Conservation (phyloP, 2,888 invertebrate species). For the Zaprionus obscuricornis region DNA sequence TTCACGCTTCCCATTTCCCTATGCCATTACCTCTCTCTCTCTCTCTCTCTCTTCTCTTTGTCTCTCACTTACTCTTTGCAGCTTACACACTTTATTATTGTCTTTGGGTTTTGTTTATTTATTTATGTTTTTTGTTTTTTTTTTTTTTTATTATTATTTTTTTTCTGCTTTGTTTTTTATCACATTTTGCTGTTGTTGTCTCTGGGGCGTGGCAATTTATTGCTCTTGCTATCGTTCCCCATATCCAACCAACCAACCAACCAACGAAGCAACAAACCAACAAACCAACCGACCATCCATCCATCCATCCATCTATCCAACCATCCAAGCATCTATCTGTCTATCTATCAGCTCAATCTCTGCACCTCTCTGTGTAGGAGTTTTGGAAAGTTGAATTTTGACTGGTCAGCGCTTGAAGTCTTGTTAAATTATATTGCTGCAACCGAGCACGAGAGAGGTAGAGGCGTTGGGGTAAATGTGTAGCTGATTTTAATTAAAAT, state of each 20-base stretch:
- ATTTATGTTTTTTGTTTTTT: too few species aligned
- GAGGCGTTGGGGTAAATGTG: too few species aligned
- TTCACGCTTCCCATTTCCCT: not conserved
- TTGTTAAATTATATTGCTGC: slow-evolving; percentile 13
- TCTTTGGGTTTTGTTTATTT: slow-evolving; percentile 29
- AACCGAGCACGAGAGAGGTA: too few species aligned
- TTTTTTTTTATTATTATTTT: not conserved
- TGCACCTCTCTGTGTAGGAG: slow-evolving; percentile 19
- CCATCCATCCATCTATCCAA: slow-evolving; percentile 1
- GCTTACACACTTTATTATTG: slow-evolving; percentile 26
- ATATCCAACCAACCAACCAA: slow-evolving; percentile 5
- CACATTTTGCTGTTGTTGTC: not conserved
- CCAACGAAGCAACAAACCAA: slow-evolving; percentile 12
- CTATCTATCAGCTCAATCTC: slow-evolving; percentile 38
- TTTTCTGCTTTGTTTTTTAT: not conserved
- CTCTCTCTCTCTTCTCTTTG: not conserved
- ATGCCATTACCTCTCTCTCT: not conserved
- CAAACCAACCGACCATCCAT: slow-evolving; percentile 1
- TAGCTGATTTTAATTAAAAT: slow-evolving; percentile 26
- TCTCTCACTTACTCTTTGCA: too few species aligned
- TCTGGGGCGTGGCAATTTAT: slow-evolving; percentile 56
- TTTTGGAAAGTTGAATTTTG: slow-evolving; percentile 42
- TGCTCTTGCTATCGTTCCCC: slow-evolving; percentile 19
- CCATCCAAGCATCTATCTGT: slow-evolving; percentile 21
- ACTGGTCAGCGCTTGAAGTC: slow-evolving; percentile 28